Percentiles rank a stretch among this genome's conserved stretches.
These are phyloP conservation scores for Festucalex cinctus DNA, from an alignment of 2,113 vertebrate genomes.

Conservation along the genomic window DNA sequence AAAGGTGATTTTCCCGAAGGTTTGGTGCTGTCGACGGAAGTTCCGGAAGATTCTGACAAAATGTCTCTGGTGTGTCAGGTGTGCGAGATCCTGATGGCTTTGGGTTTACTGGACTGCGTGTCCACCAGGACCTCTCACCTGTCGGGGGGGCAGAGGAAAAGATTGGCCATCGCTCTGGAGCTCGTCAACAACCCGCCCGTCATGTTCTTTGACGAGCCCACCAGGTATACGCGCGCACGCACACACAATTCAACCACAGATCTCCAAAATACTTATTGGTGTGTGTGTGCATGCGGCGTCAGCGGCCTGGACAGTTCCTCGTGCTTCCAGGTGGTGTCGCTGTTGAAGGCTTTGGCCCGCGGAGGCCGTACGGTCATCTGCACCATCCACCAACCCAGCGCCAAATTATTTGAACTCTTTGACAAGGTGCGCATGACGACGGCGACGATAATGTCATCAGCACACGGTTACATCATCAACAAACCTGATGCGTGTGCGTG, in stretches of 20 bases:
- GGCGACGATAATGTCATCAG: too few species aligned
- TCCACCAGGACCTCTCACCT: slow-evolving; percentile 86
- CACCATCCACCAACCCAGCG: slow-evolving; percentile 98
- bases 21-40: slow-evolving; percentile 14
- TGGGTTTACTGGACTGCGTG: slow-evolving; percentile 87
- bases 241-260: not conserved
- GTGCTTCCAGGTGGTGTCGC: slow-evolving; percentile 94
- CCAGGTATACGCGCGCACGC: slow-evolving; percentile 74
- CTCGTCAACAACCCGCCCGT: slow-evolving; percentile 95
- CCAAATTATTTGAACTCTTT: slow-evolving; percentile 95
- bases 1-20: slow-evolving; percentile 80
- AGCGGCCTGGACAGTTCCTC: slow-evolving; percentile 94
- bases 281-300: slow-evolving; percentile 19
- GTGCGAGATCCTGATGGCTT: slow-evolving; percentile 87
- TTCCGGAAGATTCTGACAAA: not conserved
- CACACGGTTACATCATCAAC: not conserved
- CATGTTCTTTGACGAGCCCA: slow-evolving; percentile 98
- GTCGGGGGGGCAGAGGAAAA: slow-evolving; percentile 91
- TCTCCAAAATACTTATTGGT: too few species aligned
- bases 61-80: slow-evolving; percentile 68
- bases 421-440: slow-evolving; percentile 80
- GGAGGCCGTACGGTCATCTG: slow-evolving; percentile 95
- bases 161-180: slow-evolving; percentile 92
- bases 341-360: slow-evolving; percentile 88
- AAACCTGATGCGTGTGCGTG: not conserved